phyloP scores from a whole-genome alignment of 2,888 invertebrate species.

The Eristalis pertinax region DNA sequence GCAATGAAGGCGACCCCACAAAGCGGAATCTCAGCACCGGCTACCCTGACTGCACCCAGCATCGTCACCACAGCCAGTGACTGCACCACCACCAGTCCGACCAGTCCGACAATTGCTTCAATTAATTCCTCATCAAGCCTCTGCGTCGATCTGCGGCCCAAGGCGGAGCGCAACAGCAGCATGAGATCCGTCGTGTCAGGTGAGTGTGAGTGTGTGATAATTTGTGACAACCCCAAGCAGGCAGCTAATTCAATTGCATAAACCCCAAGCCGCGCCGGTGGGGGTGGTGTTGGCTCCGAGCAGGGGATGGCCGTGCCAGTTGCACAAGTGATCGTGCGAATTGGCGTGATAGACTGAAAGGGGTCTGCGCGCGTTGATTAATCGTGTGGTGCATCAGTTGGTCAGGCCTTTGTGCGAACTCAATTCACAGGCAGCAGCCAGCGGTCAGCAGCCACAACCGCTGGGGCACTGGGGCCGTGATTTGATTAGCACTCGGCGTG shows the following conservation, averaged over 20 bases:
- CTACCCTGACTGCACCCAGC: slow-evolving; percentile 40
- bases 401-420: not conserved
- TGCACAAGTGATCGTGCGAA: slow-evolving; percentile 52
- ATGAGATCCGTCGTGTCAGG: slow-evolving; percentile 81
- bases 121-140: slow-evolving; percentile 74
- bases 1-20: slow-evolving; percentile 38
- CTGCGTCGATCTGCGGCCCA: slow-evolving; percentile 76
- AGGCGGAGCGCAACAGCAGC: slow-evolving; percentile 78
- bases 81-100: slow-evolving; percentile 64
- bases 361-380: slow-evolving; percentile 50
- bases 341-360: slow-evolving; percentile 4
- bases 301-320: slow-evolving; percentile 16
- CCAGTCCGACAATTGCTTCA: slow-evolving; percentile 72
- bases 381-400: slow-evolving; percentile 25
- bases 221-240: slow-evolving; percentile 44
- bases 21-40: slow-evolving; percentile 49
- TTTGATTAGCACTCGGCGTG: slow-evolving; percentile 40
- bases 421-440: not conserved
- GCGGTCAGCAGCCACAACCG: no score
- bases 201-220: slow-evolving; percentile 73
- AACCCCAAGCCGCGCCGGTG: not conserved
- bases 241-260: slow-evolving; percentile 67
- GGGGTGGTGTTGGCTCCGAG: no score
- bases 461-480: slow-evolving; percentile 21
- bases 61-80: slow-evolving; percentile 22